Evolutionary conservation across 1,140 invertebrate species (phyloP), one percentile per base, ranked within the genome.

Genomic region (Drosophila serrata): DNA sequence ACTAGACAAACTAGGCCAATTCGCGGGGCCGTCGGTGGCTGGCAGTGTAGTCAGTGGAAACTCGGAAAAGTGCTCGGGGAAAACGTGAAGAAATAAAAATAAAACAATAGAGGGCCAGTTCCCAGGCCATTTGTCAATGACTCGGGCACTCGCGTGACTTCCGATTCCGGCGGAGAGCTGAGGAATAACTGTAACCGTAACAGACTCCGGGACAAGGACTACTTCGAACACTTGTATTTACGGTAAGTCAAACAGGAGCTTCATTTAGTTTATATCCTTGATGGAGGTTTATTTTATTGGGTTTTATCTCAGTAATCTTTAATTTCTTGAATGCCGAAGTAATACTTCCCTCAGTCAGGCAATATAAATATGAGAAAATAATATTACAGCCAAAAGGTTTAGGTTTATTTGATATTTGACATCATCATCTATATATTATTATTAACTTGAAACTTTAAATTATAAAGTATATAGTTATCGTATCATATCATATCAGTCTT

Each of bases 1-100:
- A 55, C 59, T 48, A 80, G 76, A 90, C 85, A 80, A 90, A 90
- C 81, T 90, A 81, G 85, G 85, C 81, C 85, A 90, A 90, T 90
- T 76, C 81, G 69, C 72, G 76, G 57, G 67, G 57, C 49, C 49
- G 60, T 13, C 49, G 17, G 48, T 56, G 49, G 74, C 29, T 60
- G 17, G 31, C 27, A 61, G 45, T 33, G 29, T 46, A 46, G 46
- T 27, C 24, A 31, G 49, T 53, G 49, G 33, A 57, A 64, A 43
- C 62, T 24, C 39, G 27, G 39, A 72, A 43, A 17, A 57, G 42
- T 43, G 61, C 19, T 64, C 61, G 27, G 61, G 61, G 24, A 8
- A 61, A 76, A 45, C n/a, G 19, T 37, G 19, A 33, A 67, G 29
- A 72, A 39, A 68, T 49, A 51, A 65, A 57, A 81, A 39, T 77